Conservation (phyloP, 1,140 invertebrate genomes). For the Musca domestica region DNA sequence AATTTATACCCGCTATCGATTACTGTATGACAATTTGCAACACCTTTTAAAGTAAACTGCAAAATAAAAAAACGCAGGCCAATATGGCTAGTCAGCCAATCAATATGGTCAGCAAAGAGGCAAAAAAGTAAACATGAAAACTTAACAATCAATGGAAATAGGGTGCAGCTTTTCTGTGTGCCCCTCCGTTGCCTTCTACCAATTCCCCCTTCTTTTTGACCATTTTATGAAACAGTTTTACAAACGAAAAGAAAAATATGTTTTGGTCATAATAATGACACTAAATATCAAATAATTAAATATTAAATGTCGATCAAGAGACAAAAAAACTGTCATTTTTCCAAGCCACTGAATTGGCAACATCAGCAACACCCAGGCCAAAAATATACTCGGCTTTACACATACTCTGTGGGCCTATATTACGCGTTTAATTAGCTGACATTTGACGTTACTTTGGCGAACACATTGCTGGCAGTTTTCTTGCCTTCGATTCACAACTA, state of each 20-base stretch:
- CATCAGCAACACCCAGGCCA: no score
- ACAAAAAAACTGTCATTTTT: not conserved
- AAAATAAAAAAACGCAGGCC: no score
- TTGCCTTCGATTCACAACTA: not conserved
- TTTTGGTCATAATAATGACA: not conserved
- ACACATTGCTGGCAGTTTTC: not conserved
- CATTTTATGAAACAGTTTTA: no score
- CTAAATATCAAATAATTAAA: conserved; percentile 1
- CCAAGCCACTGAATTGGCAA: not conserved
- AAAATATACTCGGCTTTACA: no score
- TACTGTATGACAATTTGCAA: conserved; percentile 1
- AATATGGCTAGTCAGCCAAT: no score
- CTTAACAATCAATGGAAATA: not conserved
- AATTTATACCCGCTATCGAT: conserved; percentile 4
- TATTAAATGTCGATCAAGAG: not conserved
- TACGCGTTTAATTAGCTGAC: no score
- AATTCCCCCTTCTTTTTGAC: not conserved
- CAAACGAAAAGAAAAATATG: not conserved
- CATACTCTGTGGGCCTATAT: no score
- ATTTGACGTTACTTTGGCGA: not conserved
- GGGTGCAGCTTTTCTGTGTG: not conserved
- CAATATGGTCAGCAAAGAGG: no score
- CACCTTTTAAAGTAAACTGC: not conserved
- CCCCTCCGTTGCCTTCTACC: not conserved
- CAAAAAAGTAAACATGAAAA: not conserved